phyloP scores from a whole-genome alignment of 2,797 vertebrate species.

The Botia almorhae region DNA sequence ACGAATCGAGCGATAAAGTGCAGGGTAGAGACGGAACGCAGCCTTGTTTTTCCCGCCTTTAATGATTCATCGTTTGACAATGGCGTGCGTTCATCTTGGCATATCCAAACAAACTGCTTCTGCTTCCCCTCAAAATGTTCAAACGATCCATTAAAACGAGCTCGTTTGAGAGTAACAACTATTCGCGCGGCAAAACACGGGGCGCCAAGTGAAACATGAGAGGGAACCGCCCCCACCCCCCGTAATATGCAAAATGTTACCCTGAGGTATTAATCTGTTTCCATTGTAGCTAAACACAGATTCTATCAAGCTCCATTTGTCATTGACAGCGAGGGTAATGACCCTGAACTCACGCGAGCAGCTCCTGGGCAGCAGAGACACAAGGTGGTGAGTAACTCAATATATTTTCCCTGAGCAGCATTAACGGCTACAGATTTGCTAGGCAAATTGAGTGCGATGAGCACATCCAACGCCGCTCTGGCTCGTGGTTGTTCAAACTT shows the following conservation, averaged over 20 bases:
- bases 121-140: slow-evolving; percentile 71
- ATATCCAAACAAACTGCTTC: slow-evolving; percentile 70
- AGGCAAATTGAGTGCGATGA: slow-evolving; percentile 66
- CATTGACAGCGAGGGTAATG: slow-evolving; percentile 78
- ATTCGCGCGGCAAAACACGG: slow-evolving; percentile 32
- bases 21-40: slow-evolving; percentile 58
- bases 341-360: slow-evolving; percentile 70
- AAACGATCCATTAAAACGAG: slow-evolving; percentile 60
- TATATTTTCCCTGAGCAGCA: slow-evolving; percentile 67
- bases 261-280: slow-evolving; percentile 73
- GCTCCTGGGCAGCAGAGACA: slow-evolving; percentile 64
- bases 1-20: slow-evolving; percentile 55
- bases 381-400: slow-evolving; percentile 73
- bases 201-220: slow-evolving; percentile 47
- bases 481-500: slow-evolving; percentile 40
- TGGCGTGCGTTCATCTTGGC: slow-evolving; percentile 77
- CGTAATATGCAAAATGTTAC: slow-evolving; percentile 61
- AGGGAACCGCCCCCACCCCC: slow-evolving; percentile 41
- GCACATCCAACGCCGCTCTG: slow-evolving; percentile 38
- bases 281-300: slow-evolving; percentile 72
- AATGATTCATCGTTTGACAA: slow-evolving; percentile 73
- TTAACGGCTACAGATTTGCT: slow-evolving; percentile 76
- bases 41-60: slow-evolving; percentile 57
- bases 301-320: slow-evolving; percentile 79
- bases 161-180: slow-evolving; percentile 33